These are phyloP conservation scores for Arvicanthis niloticus DNA, from an alignment of 2,113 vertebrate species.

Conservation along the genomic window DNA sequence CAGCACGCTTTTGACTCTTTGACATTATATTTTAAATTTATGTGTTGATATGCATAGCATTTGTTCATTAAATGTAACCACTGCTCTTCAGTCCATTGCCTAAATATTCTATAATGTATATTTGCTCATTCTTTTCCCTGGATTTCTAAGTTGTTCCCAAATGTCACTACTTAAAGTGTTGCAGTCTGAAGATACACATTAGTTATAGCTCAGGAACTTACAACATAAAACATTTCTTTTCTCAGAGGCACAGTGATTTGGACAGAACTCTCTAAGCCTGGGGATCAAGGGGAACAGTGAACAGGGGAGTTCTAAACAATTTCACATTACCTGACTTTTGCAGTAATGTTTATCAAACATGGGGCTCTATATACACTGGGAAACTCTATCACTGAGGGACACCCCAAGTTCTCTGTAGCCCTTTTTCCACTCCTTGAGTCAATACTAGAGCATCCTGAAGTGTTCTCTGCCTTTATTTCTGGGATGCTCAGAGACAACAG, in stretches of 20 bases:
- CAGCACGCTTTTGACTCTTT: neutral
- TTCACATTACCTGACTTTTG: neutral
- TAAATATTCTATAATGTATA: neutral
- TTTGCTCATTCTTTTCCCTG: conserved; percentile 1
- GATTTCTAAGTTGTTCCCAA: conserved; percentile 33
- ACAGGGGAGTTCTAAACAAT: neutral
- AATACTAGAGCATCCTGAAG: neutral
- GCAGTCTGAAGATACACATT: neutral
- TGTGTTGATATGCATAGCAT: neutral
- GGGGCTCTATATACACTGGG: no score
- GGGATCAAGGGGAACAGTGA: neutral
- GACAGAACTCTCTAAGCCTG: neutral
- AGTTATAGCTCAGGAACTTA: neutral
- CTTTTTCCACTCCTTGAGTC: neutral
- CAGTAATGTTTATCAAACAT: neutral
- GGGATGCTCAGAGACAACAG: neutral
- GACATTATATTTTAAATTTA: conserved; percentile 40
- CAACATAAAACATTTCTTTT: conserved; percentile 15
- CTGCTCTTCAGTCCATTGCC: neutral
- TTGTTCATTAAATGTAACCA: conserved; percentile 40
- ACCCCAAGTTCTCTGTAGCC: neutral
- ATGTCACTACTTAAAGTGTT: conserved; percentile 20
- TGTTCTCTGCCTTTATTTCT: neutral
- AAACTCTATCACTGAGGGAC: neutral
- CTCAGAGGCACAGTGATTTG: neutral